These are phyloP conservation scores for Thalpophila matura DNA, from an alignment of 2,888 invertebrate species.

Conservation along the genomic window DNA sequence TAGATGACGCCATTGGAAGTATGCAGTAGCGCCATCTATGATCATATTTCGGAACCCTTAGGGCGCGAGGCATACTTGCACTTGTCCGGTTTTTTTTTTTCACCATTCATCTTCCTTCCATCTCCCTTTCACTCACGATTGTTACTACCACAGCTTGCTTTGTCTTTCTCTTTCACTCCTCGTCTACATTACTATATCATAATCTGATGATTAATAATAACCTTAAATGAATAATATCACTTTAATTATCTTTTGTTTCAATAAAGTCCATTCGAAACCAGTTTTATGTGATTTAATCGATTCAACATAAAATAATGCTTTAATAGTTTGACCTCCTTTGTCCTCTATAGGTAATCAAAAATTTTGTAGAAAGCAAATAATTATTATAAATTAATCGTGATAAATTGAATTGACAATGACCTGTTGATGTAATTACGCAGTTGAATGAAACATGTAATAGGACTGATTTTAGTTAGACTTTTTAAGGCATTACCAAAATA, in stretches of 20 bases:
- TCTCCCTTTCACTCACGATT: too few relatives aligned
- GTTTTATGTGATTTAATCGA: constrained; percentile 20
- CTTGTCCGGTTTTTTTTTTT: too few relatives aligned
- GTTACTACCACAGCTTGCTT: too few relatives aligned
- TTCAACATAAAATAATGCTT: constrained; percentile 13
- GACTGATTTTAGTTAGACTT: constrained; percentile 9
- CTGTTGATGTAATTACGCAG: constrained; percentile 21
- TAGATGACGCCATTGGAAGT: too few relatives aligned
- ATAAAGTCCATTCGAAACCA: neutral
- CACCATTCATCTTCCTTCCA: too few relatives aligned
- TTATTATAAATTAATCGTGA: constrained; percentile 49
- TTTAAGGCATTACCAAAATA: neutral
- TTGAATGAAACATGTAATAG: constrained; percentile 33
- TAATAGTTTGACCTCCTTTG: constrained; percentile 30
- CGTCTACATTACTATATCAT: neutral
- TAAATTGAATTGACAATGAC: constrained; percentile 61
- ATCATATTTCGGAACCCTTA: too few relatives aligned
- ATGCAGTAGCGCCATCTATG: too few relatives aligned
- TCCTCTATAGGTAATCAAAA: constrained; percentile 27
- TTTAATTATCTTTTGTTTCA: constrained; percentile 1
- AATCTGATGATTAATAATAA: neutral
- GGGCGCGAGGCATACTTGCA: too few relatives aligned
- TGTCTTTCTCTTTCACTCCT: too few relatives aligned
- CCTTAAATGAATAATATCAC: neutral
- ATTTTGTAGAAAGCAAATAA: constrained; percentile 55